Evolutionary conservation across 2,113 vertebrate species (phyloP).

Genomic region (Pteropus alecto): DNA sequence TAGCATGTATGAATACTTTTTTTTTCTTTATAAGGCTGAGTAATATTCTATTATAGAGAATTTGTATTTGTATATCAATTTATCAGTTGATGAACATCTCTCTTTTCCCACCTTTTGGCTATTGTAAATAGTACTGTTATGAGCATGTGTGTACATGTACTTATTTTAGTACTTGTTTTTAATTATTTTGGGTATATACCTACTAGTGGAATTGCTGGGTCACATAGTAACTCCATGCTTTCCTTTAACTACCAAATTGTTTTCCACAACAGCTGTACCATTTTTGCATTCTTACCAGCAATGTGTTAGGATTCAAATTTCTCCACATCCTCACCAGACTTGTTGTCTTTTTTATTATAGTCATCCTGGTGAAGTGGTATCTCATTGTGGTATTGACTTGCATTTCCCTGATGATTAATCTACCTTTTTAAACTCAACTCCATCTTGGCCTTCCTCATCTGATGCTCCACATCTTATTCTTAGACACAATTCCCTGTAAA

Average conservation of each 20-base stretch:
- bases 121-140: background rate
- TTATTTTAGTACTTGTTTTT: background rate
- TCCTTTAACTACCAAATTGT: background rate
- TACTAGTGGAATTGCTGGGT: background rate
- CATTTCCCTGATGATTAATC: background rate
- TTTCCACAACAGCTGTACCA: background rate
- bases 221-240: background rate
- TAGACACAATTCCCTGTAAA: background rate
- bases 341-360: background rate
- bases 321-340: background rate
- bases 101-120: background rate
- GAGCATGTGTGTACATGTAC: background rate
- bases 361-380: background rate
- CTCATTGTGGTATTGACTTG: conserved; percentile 10
- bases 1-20: background rate
- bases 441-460: background rate
- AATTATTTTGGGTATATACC: background rate
- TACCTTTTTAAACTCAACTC: background rate
- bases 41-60: background rate
- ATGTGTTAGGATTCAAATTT: background rate
- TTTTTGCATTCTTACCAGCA: background rate
- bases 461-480: background rate
- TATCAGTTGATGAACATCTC: background rate
- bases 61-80: background rate
- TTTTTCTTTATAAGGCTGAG: background rate